These are phyloP conservation scores for Drosophila neonasuta DNA, from an alignment of 2,888 invertebrate genomes.

Conservation along the genomic window DNA sequence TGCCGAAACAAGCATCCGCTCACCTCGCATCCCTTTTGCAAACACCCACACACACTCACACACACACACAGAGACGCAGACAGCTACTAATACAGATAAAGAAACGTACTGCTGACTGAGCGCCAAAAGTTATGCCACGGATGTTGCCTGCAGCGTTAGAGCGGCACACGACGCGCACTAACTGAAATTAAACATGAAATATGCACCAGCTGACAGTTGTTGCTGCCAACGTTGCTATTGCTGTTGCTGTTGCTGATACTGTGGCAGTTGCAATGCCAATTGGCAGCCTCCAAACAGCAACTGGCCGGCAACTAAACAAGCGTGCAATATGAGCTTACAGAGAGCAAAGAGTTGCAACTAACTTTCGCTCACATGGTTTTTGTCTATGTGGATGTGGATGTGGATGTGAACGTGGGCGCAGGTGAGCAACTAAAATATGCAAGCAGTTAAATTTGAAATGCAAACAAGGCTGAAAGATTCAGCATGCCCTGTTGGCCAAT, in stretches of 20 bases:
- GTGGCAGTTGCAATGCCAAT: slow-evolving; percentile 39
- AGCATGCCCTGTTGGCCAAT: slow-evolving; percentile 18
- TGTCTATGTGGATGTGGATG: too few relatives aligned
- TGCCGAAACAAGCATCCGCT: slow-evolving; percentile 27
- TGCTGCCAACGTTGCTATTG: background rate
- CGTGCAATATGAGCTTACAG: background rate
- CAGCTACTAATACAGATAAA: background rate
- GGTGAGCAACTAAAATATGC: slow-evolving; percentile 63
- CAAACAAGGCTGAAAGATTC: slow-evolving; percentile 59
- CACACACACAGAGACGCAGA: slow-evolving; percentile 14
- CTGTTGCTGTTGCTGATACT: slow-evolving; percentile 8
- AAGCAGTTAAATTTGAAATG: slow-evolving; percentile 71
- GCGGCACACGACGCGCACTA: slow-evolving; percentile 54
- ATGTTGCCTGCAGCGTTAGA: slow-evolving; percentile 23
- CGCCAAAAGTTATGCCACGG: slow-evolving; percentile 44
- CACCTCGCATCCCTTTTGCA: background rate
- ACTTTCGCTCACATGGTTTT: background rate
- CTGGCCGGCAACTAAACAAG: slow-evolving; percentile 37
- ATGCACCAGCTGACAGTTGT: slow-evolving; percentile 55
- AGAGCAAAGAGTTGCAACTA: background rate
- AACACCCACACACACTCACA: background rate
- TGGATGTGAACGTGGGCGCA: slow-evolving; percentile 18
- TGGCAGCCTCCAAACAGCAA: slow-evolving; percentile 37
- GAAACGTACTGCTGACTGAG: slow-evolving; percentile 9
- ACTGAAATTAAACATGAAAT: slow-evolving; percentile 77